Base-by-base conservation (phyloP, 2,113 vertebrate genomes). In the Leucoraja erinaceus region DNA sequence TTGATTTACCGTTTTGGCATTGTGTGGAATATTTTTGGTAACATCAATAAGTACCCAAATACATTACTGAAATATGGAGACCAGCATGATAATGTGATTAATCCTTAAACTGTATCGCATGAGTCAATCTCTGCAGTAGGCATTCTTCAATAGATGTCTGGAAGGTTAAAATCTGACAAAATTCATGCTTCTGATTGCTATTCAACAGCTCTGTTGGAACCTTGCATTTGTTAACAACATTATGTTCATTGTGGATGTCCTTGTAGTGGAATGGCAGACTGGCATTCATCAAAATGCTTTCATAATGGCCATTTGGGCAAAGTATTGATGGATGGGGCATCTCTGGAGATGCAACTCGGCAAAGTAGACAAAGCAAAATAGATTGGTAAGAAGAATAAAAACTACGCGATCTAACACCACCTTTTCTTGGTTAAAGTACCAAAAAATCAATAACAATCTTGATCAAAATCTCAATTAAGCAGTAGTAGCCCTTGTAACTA, bases 1-100 rank as follows among this genome's bases (percentile, higher is more conserved):
- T 74, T 91, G 22, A 18, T 38, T 91, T 91, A 20, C 90, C 47
- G 31, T 28, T 72, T 54, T 91, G 66, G 70, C 59, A 88, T 88
- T 2, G 14, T 88, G 78, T 22, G 6, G 20, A 81, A 11, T 81
- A 81, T 22, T 2, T 25, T 81, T 81, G 83, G 4, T 59, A 16
- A 66, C 59, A 66, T 4, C 28, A 63, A 16, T 31, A 63, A 31
- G 6, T 18, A 31, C 1, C 83, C 5, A 63, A 88, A 14, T 31
- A 63, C 22, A 72, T 72, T 72, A 12, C n/a, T 63, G 28, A 63
- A 11, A 31, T 63, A 63, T 63, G 31, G 28, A 31, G 28, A 88
- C 83, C 79, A 88, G 28, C 20, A 63, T 31, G 83, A 10, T 63
- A 38, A 59, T n/a, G 31, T n/a, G 3, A 28, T 59, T n/a, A n/a